Conservation (phyloP, 2,113 vertebrate species). For the Callionymus lyra region DNA sequence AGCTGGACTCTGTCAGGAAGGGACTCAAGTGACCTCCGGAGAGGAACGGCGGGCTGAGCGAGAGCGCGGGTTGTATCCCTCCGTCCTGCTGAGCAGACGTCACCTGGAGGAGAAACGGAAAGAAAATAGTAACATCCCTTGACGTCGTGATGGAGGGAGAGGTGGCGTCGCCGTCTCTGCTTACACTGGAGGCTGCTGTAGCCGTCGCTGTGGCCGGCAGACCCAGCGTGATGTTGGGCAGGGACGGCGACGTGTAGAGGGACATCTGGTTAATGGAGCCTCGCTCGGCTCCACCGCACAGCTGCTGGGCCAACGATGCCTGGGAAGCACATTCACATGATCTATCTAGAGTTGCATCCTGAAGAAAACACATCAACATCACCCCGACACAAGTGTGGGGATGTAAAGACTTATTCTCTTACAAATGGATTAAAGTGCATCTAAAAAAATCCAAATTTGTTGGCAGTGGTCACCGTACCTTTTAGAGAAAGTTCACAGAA, state of each 20-base stretch:
- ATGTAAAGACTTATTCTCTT: too few species aligned
- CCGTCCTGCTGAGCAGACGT: constrained; percentile 75
- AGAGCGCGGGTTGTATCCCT: constrained; percentile 76
- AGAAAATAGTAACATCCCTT: background rate
- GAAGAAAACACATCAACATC: background rate
- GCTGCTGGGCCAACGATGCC: constrained; percentile 77
- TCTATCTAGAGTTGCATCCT: constrained; percentile 20
- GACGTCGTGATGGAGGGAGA: background rate
- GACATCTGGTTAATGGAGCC: constrained; percentile 78
- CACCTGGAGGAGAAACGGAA: constrained; percentile 54
- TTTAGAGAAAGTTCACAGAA: too few species aligned
- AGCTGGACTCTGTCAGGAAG: constrained; percentile 67
- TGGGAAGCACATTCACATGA: constrained; percentile 50
- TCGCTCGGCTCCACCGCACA: constrained; percentile 71
- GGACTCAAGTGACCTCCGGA: constrained; percentile 78
- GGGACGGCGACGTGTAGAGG: constrained; percentile 85
- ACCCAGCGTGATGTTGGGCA: constrained; percentile 92
- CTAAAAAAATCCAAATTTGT: too few species aligned
- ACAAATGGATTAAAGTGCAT: too few species aligned
- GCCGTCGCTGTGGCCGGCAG: constrained; percentile 75
- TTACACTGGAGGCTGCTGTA: constrained; percentile 58
- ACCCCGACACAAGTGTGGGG: too few species aligned
- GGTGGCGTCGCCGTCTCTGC: constrained; percentile 2
- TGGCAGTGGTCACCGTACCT: too few species aligned
- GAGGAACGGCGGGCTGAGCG: constrained; percentile 72